Conservation (phyloP, 2,797 vertebrate genomes). For the Ispidina lecontei region DNA sequence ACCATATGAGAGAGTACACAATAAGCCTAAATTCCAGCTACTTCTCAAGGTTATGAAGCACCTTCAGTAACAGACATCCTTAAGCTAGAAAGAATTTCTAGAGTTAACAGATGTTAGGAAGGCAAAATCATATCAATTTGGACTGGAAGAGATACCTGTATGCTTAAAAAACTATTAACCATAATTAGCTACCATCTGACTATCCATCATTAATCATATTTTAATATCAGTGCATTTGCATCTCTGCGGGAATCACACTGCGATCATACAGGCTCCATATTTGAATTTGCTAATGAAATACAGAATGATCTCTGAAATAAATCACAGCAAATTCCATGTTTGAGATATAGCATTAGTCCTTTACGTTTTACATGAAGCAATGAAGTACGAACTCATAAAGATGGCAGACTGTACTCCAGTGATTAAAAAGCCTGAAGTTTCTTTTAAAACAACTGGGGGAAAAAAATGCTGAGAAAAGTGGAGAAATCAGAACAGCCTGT, state of each 20-base stretch:
- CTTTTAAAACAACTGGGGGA: background rate
- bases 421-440: background rate
- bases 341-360: background rate
- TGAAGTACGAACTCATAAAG: background rate
- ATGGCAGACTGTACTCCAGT: background rate
- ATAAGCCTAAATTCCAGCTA: background rate
- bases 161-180: background rate
- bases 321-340: background rate
- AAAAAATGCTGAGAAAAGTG: background rate
- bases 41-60: background rate
- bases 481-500: background rate
- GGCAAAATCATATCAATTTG: background rate
- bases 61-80: background rate
- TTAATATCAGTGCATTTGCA: background rate
- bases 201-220: background rate
- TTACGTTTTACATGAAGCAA: background rate
- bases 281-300: background rate
- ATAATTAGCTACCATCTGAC: slow-evolving; percentile 10
- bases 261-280: background rate
- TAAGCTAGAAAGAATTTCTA: background rate
- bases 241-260: background rate
- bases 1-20: background rate
- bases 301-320: background rate
- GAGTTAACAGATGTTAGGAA: background rate
- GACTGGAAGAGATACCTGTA: background rate